A percentile compares a stretch with the other conserved stretches of the same genome.
Conservation (phyloP, 2,888 invertebrate species). For the Chymomyza fuscimana region DNA sequence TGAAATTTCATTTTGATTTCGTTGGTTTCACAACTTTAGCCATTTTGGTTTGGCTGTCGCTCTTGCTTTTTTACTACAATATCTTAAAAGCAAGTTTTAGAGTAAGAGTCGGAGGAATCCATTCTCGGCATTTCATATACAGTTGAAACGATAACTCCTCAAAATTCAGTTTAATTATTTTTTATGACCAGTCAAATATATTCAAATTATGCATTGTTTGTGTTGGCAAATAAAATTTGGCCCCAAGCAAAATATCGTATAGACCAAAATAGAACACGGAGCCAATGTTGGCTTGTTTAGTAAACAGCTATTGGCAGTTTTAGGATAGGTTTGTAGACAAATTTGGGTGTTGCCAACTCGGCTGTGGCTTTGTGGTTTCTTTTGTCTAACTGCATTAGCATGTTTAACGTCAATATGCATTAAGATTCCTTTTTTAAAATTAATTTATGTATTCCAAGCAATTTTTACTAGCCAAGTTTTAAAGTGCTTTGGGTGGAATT, state of each 20-base stretch:
- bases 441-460: too few species aligned
- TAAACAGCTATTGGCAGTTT: not conserved
- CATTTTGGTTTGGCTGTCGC: not conserved
- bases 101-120: not conserved
- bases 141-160: not conserved
- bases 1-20: conserved; percentile 3
- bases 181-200: not conserved
- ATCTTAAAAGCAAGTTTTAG: not conserved
- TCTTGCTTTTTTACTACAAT: too few species aligned
- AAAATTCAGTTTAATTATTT: not conserved
- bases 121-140: not conserved
- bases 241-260: not conserved
- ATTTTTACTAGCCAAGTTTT: too few species aligned
- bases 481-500: too few species aligned
- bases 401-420: too few species aligned
- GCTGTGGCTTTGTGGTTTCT: too few species aligned
- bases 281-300: not conserved
- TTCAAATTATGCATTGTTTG: not conserved
- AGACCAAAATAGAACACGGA: not conserved
- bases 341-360: too few species aligned
- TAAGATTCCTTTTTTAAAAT: too few species aligned
- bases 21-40: not conserved
- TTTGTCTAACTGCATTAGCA: too few species aligned
- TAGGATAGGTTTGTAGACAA: not conserved
- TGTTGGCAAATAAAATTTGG: not conserved